A percentile compares a stretch with the other conserved stretches of the same genome.
Conservation (phyloP, 2,113 vertebrate species). For the Mystacornis crossleyi region DNA sequence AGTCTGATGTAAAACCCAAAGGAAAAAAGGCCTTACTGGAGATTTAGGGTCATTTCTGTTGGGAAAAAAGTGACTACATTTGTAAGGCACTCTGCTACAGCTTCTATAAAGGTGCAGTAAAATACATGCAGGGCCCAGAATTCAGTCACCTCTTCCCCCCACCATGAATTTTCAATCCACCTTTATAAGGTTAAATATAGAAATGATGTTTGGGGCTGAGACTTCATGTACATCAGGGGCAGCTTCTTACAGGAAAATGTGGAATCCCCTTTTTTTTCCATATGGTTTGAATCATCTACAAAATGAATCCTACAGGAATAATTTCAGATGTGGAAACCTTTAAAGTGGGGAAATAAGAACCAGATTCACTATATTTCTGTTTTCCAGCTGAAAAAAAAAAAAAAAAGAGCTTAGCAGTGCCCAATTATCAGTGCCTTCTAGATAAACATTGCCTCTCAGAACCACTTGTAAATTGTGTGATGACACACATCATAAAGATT, state of each 20-base stretch:
- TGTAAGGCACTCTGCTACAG: neutral
- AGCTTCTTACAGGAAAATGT: slow-evolving; percentile 47
- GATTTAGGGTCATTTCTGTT: neutral
- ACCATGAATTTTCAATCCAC: neutral
- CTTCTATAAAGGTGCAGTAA: neutral
- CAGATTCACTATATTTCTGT: slow-evolving; percentile 43
- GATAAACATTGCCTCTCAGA: neutral
- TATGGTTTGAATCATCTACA: slow-evolving; percentile 57
- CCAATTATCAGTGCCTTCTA: neutral
- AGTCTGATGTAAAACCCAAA: neutral
- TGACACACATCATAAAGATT: slow-evolving; percentile 45
- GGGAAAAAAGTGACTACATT: neutral
- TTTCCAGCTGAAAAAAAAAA: slow-evolving; percentile 10
- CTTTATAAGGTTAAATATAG: slow-evolving; percentile 8
- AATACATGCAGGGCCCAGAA: neutral
- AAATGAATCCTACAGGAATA: slow-evolving; percentile 67
- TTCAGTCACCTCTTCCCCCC: neutral
- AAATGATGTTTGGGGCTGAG: neutral
- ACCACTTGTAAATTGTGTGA: slow-evolving; percentile 12
- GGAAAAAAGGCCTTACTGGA: neutral
- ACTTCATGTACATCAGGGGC: slow-evolving; percentile 3
- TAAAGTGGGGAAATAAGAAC: slow-evolving; percentile 61
- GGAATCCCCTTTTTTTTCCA: slow-evolving; percentile 17
- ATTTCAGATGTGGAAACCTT: slow-evolving; percentile 66
- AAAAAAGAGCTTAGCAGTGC: neutral